Evolutionary conservation across 2,113 vertebrate species (phyloP).

Genomic region (Sminthopsis crassicaudata): DNA sequence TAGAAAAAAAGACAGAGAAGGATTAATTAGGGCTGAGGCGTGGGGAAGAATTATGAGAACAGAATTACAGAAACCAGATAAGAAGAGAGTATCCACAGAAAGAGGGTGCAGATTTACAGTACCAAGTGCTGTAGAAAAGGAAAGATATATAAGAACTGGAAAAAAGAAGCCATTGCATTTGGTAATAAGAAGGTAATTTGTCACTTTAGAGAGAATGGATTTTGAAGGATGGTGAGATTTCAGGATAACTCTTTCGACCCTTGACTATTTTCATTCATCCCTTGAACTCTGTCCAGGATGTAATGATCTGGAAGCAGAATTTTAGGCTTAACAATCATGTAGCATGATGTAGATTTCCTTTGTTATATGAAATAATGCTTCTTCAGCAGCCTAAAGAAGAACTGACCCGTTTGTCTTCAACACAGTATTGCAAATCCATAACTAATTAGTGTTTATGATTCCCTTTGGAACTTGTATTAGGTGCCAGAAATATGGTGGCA

Average conservation of each 20-base stretch:
- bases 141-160: neutral
- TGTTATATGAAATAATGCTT: neutral
- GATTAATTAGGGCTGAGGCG: neutral
- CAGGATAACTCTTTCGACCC: neutral
- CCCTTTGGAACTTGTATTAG: neutral
- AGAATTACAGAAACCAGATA: neutral
- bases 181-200: neutral
- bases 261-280: neutral
- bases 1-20: neutral
- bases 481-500: slow-evolving; percentile 2
- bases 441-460: slow-evolving; percentile 15
- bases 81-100: neutral
- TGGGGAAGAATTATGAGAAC: neutral
- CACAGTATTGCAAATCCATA: slow-evolving; percentile 11
- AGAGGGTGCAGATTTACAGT: neutral
- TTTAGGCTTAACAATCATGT: neutral
- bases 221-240: neutral
- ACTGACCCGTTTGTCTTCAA: slow-evolving; percentile 25
- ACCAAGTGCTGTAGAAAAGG: neutral
- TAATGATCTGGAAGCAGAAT: neutral
- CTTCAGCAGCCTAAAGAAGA: slow-evolving; percentile 17
- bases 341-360: neutral
- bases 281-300: neutral
- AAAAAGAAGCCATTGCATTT: neutral
- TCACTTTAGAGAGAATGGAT: neutral